A percentile compares a stretch with the other conserved stretches of the same genome.
Evolutionary conservation across 2,113 vertebrate species (phyloP).

Genomic region (Gobius niger): DNA sequence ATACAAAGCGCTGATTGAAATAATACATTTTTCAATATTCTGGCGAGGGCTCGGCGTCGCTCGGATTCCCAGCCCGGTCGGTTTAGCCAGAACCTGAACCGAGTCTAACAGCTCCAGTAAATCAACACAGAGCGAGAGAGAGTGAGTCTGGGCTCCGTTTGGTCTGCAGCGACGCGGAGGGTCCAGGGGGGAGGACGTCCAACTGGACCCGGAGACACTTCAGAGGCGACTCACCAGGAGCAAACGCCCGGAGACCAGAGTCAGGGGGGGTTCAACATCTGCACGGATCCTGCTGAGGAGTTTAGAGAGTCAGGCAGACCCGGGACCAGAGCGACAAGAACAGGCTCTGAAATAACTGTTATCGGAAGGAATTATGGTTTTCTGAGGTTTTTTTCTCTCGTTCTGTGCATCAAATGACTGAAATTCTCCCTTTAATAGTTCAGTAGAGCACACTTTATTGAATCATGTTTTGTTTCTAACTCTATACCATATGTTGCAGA

Average conservation of each 20-base stretch:
- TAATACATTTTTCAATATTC: neutral
- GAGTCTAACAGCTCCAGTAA: constrained; percentile 54
- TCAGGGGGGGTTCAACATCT: neutral
- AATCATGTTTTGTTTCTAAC: too few species aligned
- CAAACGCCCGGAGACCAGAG: neutral
- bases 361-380: too few species aligned
- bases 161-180: constrained; percentile 44
- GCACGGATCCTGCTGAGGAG: too few species aligned
- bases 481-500: too few species aligned
- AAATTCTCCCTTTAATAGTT: too few species aligned
- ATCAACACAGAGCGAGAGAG: neutral
- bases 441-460: too few species aligned
- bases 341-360: too few species aligned
- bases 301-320: too few species aligned
- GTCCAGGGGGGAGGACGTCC: constrained; percentile 32
- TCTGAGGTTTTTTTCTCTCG: too few species aligned
- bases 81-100: constrained; percentile 36
- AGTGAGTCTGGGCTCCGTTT: constrained; percentile 31
- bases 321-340: too few species aligned
- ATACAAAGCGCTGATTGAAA: neutral
- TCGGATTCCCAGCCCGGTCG: constrained; percentile 48
- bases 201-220: constrained; percentile 11
- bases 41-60: constrained; percentile 15
- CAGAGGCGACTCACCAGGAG: neutral
- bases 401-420: too few species aligned